Conservation (phyloP, 2,888 invertebrate species). For the Pomacea canaliculata region DNA sequence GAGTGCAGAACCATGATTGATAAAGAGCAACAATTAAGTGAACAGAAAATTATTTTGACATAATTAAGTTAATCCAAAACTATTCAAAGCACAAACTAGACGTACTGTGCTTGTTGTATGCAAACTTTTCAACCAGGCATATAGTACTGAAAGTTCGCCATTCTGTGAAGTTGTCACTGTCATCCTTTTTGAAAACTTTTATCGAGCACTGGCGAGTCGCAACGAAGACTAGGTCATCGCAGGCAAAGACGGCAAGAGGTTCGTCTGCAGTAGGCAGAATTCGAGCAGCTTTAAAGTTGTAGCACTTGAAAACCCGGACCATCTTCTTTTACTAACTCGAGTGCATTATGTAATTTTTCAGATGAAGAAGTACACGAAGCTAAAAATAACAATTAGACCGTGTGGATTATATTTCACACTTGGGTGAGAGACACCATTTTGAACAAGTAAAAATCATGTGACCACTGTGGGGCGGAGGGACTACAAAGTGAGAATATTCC, state of each 20-base stretch:
- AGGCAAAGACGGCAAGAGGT: conserved; percentile 77
- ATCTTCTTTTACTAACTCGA: conserved; percentile 65
- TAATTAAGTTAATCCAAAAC: no score
- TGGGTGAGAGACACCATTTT: no score
- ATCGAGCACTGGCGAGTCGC: conserved; percentile 74
- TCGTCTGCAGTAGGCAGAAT: conserved; percentile 77
- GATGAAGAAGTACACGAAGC: no score
- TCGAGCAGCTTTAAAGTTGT: conserved; percentile 78
- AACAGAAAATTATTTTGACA: no score
- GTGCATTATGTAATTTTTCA: no score
- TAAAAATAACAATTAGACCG: no score
- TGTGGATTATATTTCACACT: no score
- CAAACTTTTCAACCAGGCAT: conserved; percentile 78
- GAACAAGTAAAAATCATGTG: no score
- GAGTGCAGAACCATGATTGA: no score
- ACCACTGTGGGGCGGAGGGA: no score
- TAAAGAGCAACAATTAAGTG: no score
- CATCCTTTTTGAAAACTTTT: conserved; percentile 73
- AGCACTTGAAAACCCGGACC: conserved; percentile 80
- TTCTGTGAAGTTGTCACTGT: conserved; percentile 64
- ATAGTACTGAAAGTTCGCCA: conserved; percentile 80
- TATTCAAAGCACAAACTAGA: background rate
- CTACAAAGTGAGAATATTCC: no score
- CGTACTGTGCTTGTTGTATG: conserved; percentile 78
- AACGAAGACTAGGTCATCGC: conserved; percentile 75